Percentiles rank a stretch among this genome's conserved stretches.
Evolutionary conservation across 2,888 invertebrate species (phyloP).

Genomic region (Nemapogon koenigi): DNA sequence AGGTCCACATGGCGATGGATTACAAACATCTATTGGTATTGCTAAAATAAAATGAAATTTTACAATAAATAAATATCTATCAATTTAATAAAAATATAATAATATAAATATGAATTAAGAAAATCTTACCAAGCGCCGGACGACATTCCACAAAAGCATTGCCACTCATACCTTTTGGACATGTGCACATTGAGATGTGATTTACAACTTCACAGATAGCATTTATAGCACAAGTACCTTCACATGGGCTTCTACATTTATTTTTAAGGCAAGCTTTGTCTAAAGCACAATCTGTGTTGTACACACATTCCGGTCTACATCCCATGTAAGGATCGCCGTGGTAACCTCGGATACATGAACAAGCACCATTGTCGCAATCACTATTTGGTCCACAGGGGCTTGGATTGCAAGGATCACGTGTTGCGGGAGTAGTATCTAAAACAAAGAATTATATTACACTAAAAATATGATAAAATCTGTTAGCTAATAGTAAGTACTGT

Average conservation of each 20-base stretch:
- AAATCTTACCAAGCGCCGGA: constrained; percentile 46
- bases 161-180: constrained; percentile 70
- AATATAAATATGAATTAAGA: neutral
- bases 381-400: constrained; percentile 72
- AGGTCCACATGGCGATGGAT: constrained; percentile 80
- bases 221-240: constrained; percentile 73
- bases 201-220: constrained; percentile 76
- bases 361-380: constrained; percentile 61
- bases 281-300: constrained; percentile 70
- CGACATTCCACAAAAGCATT: constrained; percentile 72
- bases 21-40: constrained; percentile 63
- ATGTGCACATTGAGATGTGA: constrained; percentile 75
- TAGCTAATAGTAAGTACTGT: neutral
- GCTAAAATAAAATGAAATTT: constrained; percentile 6
- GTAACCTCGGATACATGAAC: constrained; percentile 67
- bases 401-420: constrained; percentile 63
- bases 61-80: neutral
- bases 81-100: constrained; percentile 2
- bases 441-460: constrained; percentile 14
- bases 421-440: constrained; percentile 25
- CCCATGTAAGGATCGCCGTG: constrained; percentile 72
- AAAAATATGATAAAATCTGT: constrained; percentile 1
- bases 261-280: constrained; percentile 71
- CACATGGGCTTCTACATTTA: constrained; percentile 76
- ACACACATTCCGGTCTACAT: constrained; percentile 74